Base-by-base conservation (phyloP, 2,113 vertebrate species). In the Corythaeola cristata region DNA sequence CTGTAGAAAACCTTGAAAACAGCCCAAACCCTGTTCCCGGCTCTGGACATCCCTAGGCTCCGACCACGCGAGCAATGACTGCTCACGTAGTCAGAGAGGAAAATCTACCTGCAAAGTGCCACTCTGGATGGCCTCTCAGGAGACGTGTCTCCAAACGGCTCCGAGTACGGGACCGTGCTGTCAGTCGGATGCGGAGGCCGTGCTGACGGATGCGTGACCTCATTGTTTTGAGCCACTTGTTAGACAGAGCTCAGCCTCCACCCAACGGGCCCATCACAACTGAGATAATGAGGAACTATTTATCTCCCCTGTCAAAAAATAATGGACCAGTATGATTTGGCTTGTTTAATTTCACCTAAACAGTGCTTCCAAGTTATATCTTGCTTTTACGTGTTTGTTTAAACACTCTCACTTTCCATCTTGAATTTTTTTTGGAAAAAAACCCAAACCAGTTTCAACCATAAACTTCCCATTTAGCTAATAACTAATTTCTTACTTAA, bases 161-260 rank as follows among this genome's bases (percentile, higher is more conserved):
- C 58, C 32, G 6, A 2, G 60, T 1, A 11, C 3, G 1, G 74
- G 33, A n/a, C 11, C 0, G 0, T 0, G 11, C 78, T 91, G 80
- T 37, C 85, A 64, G 58, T 4, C 30, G 83, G 27, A 44, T 2
- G 9, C 0, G 1, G n/a, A 45, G 80, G 41, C 27, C 0, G 6
- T 37, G 87, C 73, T 93, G 89, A 89, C 77, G 87, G 91, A 81
- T 6, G 4, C 62, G 4, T 13, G 50, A 89, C 22, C 69, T 91
- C 89, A 60, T 35, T 44, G 64, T n/a, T 84, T 22, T 5, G 5
- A 66, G 35, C 49, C n/a, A 30, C 20, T 19, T 58, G 39, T 68
- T 41, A 9, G 7, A 8, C 24, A 8, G 19, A 20, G 39, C 30
- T 62, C 90, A 66, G 71, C 58, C 71, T 44, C 30, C 10, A 1